These are phyloP conservation scores for Phrynocephalus forsythii DNA, from an alignment of 2,797 vertebrate genomes.

Conservation along the genomic window DNA sequence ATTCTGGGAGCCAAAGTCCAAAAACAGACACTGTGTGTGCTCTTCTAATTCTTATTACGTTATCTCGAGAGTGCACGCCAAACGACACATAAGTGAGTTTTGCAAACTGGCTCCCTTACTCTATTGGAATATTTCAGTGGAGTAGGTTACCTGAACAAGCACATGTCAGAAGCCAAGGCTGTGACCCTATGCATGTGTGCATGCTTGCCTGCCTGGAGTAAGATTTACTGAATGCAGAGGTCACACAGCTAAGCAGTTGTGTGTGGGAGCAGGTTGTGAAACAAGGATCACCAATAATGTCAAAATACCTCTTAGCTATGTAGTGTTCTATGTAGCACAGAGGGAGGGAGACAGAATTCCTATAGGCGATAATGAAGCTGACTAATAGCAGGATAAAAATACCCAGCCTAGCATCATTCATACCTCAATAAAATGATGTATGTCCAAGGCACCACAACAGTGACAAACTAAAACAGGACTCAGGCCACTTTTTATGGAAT, in stretches of 20 bases:
- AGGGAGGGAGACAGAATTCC: background rate
- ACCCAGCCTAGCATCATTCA: background rate
- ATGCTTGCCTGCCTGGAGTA: background rate
- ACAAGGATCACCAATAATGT: background rate
- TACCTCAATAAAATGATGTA: background rate
- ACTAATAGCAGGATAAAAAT: background rate
- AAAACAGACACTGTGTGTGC: background rate
- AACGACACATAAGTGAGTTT: background rate
- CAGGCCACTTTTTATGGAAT: background rate
- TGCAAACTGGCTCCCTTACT: background rate
- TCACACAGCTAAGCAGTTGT: background rate
- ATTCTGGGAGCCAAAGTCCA: too few species aligned
- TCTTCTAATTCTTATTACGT: background rate
- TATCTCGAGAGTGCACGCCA: too few species aligned
- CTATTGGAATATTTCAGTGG: background rate
- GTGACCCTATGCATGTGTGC: background rate
- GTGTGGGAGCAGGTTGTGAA: background rate
- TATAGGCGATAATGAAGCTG: background rate
- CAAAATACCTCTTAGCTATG: background rate
- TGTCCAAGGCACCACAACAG: background rate
- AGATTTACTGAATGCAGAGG: background rate
- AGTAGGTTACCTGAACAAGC: background rate
- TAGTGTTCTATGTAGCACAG: too few species aligned
- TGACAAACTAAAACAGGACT: too few species aligned
- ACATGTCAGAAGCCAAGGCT: background rate